A percentile compares a stretch with the other conserved stretches of the same genome.
These are phyloP conservation scores for Hylaea fasciaria DNA, from an alignment of 2,888 invertebrate genomes.

Conservation along the genomic window DNA sequence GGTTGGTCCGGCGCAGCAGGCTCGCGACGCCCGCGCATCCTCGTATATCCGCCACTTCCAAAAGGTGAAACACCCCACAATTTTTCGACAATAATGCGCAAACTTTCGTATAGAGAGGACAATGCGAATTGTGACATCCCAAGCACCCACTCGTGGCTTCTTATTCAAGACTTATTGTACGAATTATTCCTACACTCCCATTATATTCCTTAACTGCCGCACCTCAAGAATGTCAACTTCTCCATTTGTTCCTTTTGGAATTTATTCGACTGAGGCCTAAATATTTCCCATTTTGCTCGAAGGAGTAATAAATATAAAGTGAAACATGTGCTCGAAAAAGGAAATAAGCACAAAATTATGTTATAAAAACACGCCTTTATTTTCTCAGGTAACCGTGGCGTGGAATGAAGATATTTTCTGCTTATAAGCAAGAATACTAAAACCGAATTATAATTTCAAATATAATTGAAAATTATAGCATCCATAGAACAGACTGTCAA, in stretches of 20 bases:
- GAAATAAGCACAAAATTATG: constrained; percentile 33
- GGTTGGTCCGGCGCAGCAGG: constrained; percentile 71
- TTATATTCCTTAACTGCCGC: constrained; percentile 42
- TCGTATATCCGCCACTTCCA: constrained; percentile 51
- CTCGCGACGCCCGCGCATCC: constrained; percentile 68
- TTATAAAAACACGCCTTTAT: constrained; percentile 46
- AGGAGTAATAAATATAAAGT: constrained; percentile 37
- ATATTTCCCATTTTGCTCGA: constrained; percentile 36
- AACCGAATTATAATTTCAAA: constrained; percentile 58
- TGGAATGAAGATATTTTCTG: constrained; percentile 59
- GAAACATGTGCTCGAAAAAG: constrained; percentile 29
- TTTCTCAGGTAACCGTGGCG: constrained; percentile 52
- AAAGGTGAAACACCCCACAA: constrained; percentile 73
- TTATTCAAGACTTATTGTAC: constrained; percentile 35
- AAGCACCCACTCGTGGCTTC: constrained; percentile 44
- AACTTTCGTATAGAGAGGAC: constrained; percentile 52
- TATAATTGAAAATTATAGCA: constrained; percentile 72
- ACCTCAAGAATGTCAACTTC: constrained; percentile 36
- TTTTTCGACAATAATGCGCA: constrained; percentile 68
- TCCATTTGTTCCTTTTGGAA: constrained; percentile 39
- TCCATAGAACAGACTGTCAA: constrained; percentile 66
- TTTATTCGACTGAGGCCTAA: constrained; percentile 37
- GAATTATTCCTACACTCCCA: constrained; percentile 45
- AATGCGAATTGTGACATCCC: constrained; percentile 48
- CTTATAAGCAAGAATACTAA: constrained; percentile 52